phyloP scores from a whole-genome alignment of 2,113 vertebrate species.

The Madoqua kirkii region DNA sequence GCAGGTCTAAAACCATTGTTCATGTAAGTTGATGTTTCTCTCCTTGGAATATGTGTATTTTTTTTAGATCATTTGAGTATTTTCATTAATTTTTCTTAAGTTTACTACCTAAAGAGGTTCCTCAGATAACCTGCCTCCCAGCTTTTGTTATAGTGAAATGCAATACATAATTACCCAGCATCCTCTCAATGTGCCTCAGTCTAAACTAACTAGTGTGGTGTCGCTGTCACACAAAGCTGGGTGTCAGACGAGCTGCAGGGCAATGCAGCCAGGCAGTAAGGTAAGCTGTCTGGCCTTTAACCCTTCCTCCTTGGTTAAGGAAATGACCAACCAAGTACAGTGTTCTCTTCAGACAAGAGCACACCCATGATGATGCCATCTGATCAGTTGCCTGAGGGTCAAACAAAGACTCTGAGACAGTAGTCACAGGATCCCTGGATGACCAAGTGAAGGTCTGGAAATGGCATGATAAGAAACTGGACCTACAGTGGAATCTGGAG shows the following conservation, averaged over 20 bases:
- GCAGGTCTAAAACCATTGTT: background rate
- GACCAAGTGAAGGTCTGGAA: slow-evolving; percentile 98
- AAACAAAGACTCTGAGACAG: slow-evolving; percentile 90
- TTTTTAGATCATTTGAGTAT: background rate
- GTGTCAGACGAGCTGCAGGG: background rate
- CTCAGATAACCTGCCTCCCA: background rate
- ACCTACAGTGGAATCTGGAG: slow-evolving; percentile 96
- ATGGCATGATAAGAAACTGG: slow-evolving; percentile 94
- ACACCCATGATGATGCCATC: slow-evolving; percentile 92
- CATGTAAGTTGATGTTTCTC: background rate
- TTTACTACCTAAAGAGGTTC: background rate
- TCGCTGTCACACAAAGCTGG: background rate
- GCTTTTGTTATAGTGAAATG: background rate
- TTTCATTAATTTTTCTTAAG: background rate
- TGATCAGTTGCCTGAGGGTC: slow-evolving; percentile 97
- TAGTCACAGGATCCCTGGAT: slow-evolving; percentile 94
- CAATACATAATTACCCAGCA: background rate
- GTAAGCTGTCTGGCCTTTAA: background rate
- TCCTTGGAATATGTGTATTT: background rate
- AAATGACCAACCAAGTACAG: background rate
- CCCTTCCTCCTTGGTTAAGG: background rate
- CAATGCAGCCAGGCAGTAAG: background rate
- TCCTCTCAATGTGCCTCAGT: background rate
- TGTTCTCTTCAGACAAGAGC: background rate
- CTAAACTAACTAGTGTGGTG: background rate